phyloP scores from a whole-genome alignment of 2,888 invertebrate species.

The Phaedon cochleariae region DNA sequence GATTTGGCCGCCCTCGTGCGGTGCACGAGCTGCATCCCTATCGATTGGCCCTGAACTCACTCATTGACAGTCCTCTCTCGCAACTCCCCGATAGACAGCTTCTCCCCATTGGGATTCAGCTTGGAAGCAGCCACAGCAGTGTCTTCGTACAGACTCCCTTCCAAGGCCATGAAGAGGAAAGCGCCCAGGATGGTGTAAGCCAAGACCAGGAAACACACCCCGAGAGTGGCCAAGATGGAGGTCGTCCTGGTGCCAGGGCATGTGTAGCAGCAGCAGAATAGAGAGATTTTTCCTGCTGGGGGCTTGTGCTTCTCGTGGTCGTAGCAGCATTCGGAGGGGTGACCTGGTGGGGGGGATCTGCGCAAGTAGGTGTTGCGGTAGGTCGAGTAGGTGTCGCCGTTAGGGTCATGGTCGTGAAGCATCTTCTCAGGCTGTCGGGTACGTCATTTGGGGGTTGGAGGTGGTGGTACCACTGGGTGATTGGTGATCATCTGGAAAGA shows the following conservation, averaged over 20 bases:
- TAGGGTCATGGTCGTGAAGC: slow-evolving; percentile 50
- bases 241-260: slow-evolving; percentile 63
- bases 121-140: slow-evolving; percentile 73
- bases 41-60: no score
- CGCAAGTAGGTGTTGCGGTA: slow-evolving; percentile 56
- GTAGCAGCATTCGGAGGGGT: slow-evolving; percentile 59
- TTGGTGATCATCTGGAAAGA: background rate
- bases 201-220: slow-evolving; percentile 83
- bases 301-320: slow-evolving; percentile 50
- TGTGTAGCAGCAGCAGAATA: slow-evolving; percentile 68
- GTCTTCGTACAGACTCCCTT: slow-evolving; percentile 68
- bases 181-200: slow-evolving; percentile 93
- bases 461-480: background rate
- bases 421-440: slow-evolving; percentile 33
- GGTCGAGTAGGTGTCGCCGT: slow-evolving; percentile 53
- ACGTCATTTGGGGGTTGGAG: slow-evolving; percentile 25
- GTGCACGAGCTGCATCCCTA: no score
- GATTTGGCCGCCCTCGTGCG: no score
- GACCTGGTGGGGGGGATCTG: slow-evolving; percentile 57
- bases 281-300: slow-evolving; percentile 42
- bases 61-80: slow-evolving; percentile 76
- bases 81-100: slow-evolving; percentile 63
- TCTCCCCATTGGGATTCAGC: slow-evolving; percentile 65
- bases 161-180: slow-evolving; percentile 87
- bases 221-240: slow-evolving; percentile 81